Evolutionary conservation across 2,797 vertebrate genomes (phyloP), one percentile per base, ranked within the genome.

Genomic region (Bradypus variegatus): DNA sequence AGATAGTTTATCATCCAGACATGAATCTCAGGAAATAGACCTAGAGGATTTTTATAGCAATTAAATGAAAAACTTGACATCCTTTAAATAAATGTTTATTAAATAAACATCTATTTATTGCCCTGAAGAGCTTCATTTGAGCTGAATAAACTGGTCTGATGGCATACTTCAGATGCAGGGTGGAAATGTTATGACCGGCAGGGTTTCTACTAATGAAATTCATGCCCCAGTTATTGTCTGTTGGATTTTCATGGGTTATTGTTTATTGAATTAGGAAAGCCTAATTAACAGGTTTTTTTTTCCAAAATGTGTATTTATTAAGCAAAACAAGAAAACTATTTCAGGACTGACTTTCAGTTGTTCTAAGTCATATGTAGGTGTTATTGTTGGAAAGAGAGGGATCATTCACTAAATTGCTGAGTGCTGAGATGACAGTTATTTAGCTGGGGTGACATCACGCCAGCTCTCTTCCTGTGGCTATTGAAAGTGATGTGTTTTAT

Each of bases 31-130:
- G 55, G 80, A 95, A 90, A 93, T 64, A 96, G 67, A 75, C 65
- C 89, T 78, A n/a, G 33, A 95, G 53, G 87, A 94, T 90, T 96
- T 91, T 93, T 86, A 92, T 53, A 95, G 67, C 60, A 94, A 90
- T 58, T 21, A 16, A 80, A 58, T 95, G 64, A 29, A 92, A 83
- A 90, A 87, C 83, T 72, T 58, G 78, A 79, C 12, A 75, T 76
- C 11, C 0, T 67, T 89, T 80, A 86, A 80, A 60, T 82, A 78
- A n/a, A 36, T n/a, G 27, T 53, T 92, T 90, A 76, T 67, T 70
- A 89, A 78, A 53, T 84, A 84, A 65, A 33, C 55, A 58, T 58
- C 18, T 58, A 58, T 18, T 58, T 58, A 58, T 58, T 58, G 55
- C 38, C n/a, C 33, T 58, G 33, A 45, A 78, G 31, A 86, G 27